phyloP scores from a whole-genome alignment of 37 sponge, comb jelly and placozoan species.

The Bolinopsis microptera region DNA sequence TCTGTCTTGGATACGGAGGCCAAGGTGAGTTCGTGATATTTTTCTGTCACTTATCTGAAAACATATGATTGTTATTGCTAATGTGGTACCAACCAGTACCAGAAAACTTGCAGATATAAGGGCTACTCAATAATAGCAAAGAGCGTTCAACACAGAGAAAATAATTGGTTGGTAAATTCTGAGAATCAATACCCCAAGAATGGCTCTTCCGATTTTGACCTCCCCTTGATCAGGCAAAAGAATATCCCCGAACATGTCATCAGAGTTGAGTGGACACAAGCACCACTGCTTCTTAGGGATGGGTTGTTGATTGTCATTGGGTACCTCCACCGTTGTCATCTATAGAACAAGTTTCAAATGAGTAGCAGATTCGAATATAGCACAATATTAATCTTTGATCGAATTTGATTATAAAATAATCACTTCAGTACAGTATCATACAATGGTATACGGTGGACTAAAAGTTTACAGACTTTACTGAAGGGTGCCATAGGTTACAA shows the following conservation, averaged over 20 bases:
- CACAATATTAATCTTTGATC: too few species aligned
- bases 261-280: slow-evolving; percentile 57
- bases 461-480: too few species aligned
- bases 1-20: slow-evolving; percentile 40
- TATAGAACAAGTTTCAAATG: background rate
- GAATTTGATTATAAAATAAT: too few species aligned
- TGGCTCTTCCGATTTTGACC: slow-evolving; percentile 50
- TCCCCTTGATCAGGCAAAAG: slow-evolving; percentile 54
- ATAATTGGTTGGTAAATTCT: too few species aligned
- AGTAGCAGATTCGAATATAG: too few species aligned
- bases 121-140: too few species aligned
- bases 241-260: slow-evolving; percentile 42
- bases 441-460: too few species aligned
- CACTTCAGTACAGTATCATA: too few species aligned
- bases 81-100: background rate
- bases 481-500: too few species aligned
- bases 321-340: slow-evolving; percentile 30
- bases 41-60: slow-evolving; percentile 48
- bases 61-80: background rate
- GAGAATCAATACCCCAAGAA: slow-evolving; percentile 38
- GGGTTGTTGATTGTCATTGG: background rate
- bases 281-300: slow-evolving; percentile 51
- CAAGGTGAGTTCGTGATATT: slow-evolving; percentile 47
- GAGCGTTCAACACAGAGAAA: too few species aligned
- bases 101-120: too few species aligned